Conservation (phyloP, 2,797 vertebrate genomes). For the Pantherophis vulpinus region DNA sequence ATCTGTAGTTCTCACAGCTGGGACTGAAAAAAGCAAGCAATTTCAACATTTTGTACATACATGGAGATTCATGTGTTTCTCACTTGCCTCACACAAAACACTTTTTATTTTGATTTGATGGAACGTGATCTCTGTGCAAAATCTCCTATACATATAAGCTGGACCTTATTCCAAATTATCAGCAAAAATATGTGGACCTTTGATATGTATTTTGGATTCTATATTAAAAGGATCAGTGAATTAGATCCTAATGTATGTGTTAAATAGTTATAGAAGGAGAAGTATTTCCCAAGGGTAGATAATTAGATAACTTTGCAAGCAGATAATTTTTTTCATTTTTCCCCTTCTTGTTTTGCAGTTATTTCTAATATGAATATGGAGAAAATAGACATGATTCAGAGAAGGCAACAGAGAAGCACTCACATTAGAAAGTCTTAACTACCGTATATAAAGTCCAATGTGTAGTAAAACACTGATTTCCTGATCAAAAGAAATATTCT, state of each 20-base stretch:
- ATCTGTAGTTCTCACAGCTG: conserved; percentile 58
- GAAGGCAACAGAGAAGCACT: background rate
- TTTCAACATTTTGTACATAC: background rate
- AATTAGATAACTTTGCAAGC: background rate
- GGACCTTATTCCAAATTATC: background rate
- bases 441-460: background rate
- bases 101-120: background rate
- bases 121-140: background rate
- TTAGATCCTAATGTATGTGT: background rate
- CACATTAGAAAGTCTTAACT: background rate
- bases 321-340: background rate
- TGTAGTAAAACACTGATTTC: background rate
- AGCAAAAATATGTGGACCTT: background rate
- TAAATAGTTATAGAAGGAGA: background rate
- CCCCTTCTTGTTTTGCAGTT: background rate
- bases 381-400: background rate
- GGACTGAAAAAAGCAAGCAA: background rate
- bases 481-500: background rate
- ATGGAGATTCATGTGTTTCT: background rate
- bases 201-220: background rate
- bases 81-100: background rate
- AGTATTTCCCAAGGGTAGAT: background rate
- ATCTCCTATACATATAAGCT: background rate
- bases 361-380: background rate
- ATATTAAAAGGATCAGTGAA: background rate